Evolutionary conservation across 2,888 invertebrate species (phyloP).

Genomic region (Lasioglossum vierecki): DNA sequence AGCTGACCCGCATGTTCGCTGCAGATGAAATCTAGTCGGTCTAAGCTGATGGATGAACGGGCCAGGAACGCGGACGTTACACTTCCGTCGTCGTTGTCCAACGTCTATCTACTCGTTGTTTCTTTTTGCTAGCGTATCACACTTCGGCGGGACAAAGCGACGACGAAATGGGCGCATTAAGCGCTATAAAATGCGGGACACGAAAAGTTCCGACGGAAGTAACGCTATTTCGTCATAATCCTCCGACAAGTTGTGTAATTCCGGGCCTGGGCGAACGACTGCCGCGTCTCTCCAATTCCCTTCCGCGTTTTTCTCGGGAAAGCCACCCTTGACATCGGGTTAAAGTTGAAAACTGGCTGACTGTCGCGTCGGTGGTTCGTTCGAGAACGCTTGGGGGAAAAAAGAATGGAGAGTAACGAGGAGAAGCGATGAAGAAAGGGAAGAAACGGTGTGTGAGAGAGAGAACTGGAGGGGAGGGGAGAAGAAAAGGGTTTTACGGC

Average conservation of each 20-base stretch:
- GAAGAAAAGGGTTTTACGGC: not conserved
- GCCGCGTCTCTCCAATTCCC: conserved; percentile 21
- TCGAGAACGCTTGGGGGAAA: not conserved
- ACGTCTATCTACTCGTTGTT: not conserved
- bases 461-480: not conserved
- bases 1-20: not conserved
- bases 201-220: conserved; percentile 14
- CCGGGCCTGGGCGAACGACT: conserved; percentile 3
- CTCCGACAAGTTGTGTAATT: conserved; percentile 22
- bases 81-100: not conserved
- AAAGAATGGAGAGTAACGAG: not conserved
- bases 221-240: conserved; percentile 16
- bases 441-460: not conserved
- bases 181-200: conserved; percentile 2
- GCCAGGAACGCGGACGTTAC: not conserved
- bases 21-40: not conserved
- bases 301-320: conserved; percentile 21
- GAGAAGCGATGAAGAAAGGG: not conserved
- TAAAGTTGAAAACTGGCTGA: conserved; percentile 26
- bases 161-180: not conserved
- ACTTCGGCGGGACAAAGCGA: not conserved
- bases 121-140: not conserved
- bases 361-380: conserved; percentile 14
- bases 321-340: conserved; percentile 30
- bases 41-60: not conserved